Evolutionary conservation across 2,113 vertebrate genomes (phyloP).

Genomic region (Perognathus longimembris): DNA sequence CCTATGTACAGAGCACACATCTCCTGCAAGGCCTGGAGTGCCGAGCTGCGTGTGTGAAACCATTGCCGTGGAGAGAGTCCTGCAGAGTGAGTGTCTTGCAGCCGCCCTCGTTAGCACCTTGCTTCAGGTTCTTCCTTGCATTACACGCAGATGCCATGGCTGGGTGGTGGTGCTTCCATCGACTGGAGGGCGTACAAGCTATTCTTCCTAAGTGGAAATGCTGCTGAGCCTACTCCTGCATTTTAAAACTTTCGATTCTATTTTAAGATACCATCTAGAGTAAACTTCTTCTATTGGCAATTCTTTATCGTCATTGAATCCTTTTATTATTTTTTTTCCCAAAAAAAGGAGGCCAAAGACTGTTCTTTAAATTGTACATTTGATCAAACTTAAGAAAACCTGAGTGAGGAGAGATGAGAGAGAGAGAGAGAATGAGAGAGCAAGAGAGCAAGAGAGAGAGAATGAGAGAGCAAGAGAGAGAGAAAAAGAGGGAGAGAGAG

Average conservation of each 20-base stretch:
- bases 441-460: background rate
- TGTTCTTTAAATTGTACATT: slow-evolving; percentile 43
- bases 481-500: no score
- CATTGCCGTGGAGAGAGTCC: background rate
- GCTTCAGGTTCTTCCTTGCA: slow-evolving; percentile 2
- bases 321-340: background rate
- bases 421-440: background rate
- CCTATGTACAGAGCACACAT: background rate
- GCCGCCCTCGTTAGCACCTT: background rate
- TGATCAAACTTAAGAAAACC: slow-evolving; percentile 21
- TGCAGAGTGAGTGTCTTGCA: background rate
- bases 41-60: background rate
- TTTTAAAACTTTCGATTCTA: slow-evolving; percentile 31
- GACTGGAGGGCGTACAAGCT: background rate
- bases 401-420: background rate
- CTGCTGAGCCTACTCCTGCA: background rate
- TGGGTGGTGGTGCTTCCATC: background rate
- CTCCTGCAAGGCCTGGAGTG: background rate
- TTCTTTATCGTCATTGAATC: background rate
- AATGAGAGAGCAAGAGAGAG: no score
- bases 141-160: background rate
- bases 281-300: background rate
- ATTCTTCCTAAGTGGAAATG: background rate
- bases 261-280: slow-evolving; percentile 4
- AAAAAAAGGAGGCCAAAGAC: background rate